Percentiles rank a stretch among this genome's conserved stretches.
These are phyloP conservation scores for Fregetta grallaria DNA, from an alignment of 2,113 vertebrate genomes.

Conservation along the genomic window DNA sequence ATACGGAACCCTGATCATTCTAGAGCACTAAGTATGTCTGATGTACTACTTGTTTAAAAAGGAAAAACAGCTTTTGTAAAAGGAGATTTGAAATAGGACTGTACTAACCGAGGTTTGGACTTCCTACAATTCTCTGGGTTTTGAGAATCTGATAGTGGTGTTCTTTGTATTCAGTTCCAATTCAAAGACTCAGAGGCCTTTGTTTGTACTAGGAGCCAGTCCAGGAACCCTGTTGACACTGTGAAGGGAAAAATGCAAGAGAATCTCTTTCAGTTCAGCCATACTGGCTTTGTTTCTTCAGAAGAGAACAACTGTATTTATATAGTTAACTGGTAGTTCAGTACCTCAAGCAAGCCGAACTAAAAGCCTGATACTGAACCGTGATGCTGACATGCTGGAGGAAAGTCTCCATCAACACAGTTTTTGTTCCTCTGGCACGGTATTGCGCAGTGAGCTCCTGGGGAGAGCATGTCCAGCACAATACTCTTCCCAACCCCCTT, in stretches of 20 bases:
- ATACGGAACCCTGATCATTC: conserved; percentile 99
- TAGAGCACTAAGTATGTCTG: conserved; percentile 91
- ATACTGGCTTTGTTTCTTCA: conserved; percentile 18
- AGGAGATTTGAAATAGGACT: not conserved
- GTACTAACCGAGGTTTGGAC: not conserved
- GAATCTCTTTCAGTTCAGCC: conserved; percentile 40
- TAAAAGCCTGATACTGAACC: not conserved
- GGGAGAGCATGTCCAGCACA: not conserved
- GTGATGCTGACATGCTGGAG: not conserved
- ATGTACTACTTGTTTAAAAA: not conserved
- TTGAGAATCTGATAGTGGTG: conserved; percentile 40
- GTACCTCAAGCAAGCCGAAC: not conserved
- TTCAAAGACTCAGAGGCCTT: conserved; percentile 35
- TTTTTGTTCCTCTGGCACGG: not conserved
- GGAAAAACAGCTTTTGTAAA: not conserved
- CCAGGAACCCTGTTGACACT: conserved; percentile 60
- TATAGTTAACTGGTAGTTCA: not conserved
- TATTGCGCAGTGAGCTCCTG: not conserved
- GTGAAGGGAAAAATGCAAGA: conserved; percentile 39
- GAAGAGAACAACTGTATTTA: not conserved
- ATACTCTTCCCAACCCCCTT: not conserved
- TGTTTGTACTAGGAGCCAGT: conserved; percentile 39
- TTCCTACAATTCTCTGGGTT: conserved; percentile 43
- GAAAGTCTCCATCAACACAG: not conserved
- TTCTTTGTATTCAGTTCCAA: conserved; percentile 50